Base-by-base conservation (phyloP, 2,797 vertebrate species). In the Mycteria americana region DNA sequence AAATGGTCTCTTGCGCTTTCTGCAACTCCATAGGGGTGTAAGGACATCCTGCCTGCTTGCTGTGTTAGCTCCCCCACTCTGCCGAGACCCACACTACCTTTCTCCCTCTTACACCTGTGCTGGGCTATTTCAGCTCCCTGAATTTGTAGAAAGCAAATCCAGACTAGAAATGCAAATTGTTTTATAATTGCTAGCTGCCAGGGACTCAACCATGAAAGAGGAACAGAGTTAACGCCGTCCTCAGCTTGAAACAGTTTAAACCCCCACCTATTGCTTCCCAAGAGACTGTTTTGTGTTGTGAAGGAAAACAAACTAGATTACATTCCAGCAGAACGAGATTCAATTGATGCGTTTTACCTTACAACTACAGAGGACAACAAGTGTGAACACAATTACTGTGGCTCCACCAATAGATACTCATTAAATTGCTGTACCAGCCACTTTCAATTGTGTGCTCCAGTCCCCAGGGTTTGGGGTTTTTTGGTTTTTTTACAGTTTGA, bases 301-400 rank as follows among this genome's bases (percentile, higher is more conserved):
- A 85, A 86, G 75, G 57, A 87, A 89, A 96, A 56, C 93, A 97
- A 96, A 90, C 43, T 23, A 83, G 84, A 91, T 91, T 81, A 69
- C 60, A 59, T 94, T 96, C 77, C 63, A 54, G 56, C 74, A 92
- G 81, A 94, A 91, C 0, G 1, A 77, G 80, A 89, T 83, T 91
- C 48, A 77, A 56, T 95, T 89, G 94, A 87, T 64, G 43, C 0
- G 0, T 85, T 95, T 51, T 93, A 85, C 77, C 35, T 62, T 96
- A 48, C 35, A 87, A 87, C 51, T 51, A n/a, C 76, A 79, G 67
- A 94, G 46, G 70, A 92, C 77, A 77, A 81, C 54, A 77, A 60
- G 75, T 77, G 84, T 92, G 95, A 96, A 67, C 68, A 21, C 78
- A 89, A 67, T 93, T 95, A 91, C 70, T 85, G 67, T 87, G 67